A percentile compares a stretch with the other conserved stretches of the same genome.
phyloP scores from a whole-genome alignment of 2,797 vertebrate species.

The Denticeps clupeoides region DNA sequence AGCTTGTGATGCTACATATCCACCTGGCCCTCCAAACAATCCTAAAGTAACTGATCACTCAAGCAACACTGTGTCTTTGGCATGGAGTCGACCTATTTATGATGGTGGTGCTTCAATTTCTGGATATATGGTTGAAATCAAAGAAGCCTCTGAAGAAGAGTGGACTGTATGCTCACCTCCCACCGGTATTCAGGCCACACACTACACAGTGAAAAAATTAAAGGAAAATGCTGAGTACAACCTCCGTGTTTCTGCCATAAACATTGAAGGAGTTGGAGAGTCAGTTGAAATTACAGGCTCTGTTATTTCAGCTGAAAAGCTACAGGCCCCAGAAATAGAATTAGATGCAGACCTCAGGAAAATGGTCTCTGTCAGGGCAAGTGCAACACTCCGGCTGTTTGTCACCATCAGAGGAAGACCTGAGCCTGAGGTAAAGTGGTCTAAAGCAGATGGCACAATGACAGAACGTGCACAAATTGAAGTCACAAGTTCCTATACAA shows the following conservation, averaged over 20 bases:
- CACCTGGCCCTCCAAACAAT: conserved; percentile 87
- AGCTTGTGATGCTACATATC: conserved; percentile 83
- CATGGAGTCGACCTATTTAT: conserved; percentile 91
- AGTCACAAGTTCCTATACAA: conserved; percentile 77
- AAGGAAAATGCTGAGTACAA: conserved; percentile 85
- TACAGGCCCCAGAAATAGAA: conserved; percentile 90
- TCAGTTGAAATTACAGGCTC: conserved; percentile 67
- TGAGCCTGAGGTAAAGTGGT: conserved; percentile 92
- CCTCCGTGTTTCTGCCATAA: conserved; percentile 84
- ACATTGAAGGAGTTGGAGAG: conserved; percentile 82
- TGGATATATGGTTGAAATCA: conserved; percentile 82
- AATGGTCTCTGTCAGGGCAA: conserved; percentile 77
- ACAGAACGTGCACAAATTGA: conserved; percentile 83
- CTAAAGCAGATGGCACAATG: conserved; percentile 76
- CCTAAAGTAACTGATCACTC: conserved; percentile 79
- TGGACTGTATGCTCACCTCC: conserved; percentile 80
- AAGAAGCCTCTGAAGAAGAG: conserved; percentile 73
- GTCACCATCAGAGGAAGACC: conserved; percentile 88
- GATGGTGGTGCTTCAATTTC: conserved; percentile 81
- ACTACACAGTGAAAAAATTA: conserved; percentile 76
- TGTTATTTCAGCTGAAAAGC: conserved; percentile 73
- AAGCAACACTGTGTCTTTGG: conserved; percentile 77
- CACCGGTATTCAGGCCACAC: conserved; percentile 70
- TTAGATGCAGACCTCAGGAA: conserved; percentile 86
- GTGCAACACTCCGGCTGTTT: conserved; percentile 77